Evolutionary conservation across 2,113 vertebrate genomes (phyloP).

Genomic region (Dipodomys stephensi): DNA sequence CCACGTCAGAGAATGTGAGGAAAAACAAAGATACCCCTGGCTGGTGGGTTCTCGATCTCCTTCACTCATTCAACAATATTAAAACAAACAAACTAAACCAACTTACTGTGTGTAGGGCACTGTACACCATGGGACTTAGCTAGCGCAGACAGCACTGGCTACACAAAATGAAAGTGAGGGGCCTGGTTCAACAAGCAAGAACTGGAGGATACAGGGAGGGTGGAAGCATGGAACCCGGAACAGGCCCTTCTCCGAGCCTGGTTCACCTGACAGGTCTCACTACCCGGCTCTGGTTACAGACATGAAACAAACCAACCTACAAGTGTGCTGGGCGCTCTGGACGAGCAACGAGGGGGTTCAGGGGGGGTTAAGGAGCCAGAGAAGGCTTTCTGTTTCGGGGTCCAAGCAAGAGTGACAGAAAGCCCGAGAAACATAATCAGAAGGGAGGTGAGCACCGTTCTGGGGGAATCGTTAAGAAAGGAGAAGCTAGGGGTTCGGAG

Average conservation of each 20-base stretch:
- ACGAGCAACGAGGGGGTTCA: background rate
- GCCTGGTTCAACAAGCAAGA: background rate
- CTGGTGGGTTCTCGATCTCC: too few relatives aligned
- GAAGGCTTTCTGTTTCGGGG: background rate
- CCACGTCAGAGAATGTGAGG: rapidly evolving
- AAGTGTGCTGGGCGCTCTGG: background rate
- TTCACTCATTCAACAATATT: background rate
- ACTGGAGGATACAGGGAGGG: background rate
- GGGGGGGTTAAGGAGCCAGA: background rate
- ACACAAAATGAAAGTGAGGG: background rate
- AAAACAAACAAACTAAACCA: too few relatives aligned
- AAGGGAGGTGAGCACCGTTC: background rate
- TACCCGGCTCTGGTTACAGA: background rate
- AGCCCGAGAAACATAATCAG: background rate
- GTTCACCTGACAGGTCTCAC: background rate
- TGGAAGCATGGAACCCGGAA: background rate
- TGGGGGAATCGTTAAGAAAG: background rate
- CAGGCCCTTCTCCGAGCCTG: rapidly evolving
- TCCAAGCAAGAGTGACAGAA: background rate
- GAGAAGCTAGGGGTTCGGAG: background rate
- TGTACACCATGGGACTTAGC: rapidly evolving
- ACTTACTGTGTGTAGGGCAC: rapidly evolving
- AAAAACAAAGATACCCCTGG: background rate
- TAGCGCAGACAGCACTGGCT: background rate
- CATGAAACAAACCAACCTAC: background rate